Evolutionary conservation across 1,140 invertebrate species (phyloP), one percentile per base, ranked within the genome.

Genomic region (Tigriopus japonicus): DNA sequence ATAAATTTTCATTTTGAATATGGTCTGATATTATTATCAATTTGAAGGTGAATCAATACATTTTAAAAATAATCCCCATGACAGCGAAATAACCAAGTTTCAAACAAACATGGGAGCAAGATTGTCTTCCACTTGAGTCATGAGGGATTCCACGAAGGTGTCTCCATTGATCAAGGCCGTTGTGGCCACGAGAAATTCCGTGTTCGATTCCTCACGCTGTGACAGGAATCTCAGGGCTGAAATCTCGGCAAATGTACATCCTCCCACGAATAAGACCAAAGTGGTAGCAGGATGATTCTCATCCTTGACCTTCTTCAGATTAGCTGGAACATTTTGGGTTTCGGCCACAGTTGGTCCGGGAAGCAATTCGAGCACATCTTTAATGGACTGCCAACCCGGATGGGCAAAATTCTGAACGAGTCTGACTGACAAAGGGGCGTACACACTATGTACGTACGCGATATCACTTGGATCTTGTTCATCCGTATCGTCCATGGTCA

Each of bases 251-350:
- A 85, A 95, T 0, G 93, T 98, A 69, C 91, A 92, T 1, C 94
- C 94, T 12, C 94, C 93, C 19, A 97, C 82, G 69, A 96, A 95
- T 69, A 94, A 90, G 0, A 97, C 87, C 6, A 97, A 70, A n/a
- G 92, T 82, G 0, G 91, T 81, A 67, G 80, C 80, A 0, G 83
- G 78, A 52, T 77, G 77, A 62, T 35, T 28, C 9, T 56, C 60
- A 55, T 60, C 63, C 19, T 63, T 58, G 3, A 14, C 17, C 14
- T 42, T 42, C 17, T 58, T 17, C 42, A 42, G 15, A 41, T 28
- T 19, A 7, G 42, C 17, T n/a, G n/a, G n/a, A 15, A 56, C 24
- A 10, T 19, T 54, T 66, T 78, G 76, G 15, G 71, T 70, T 64
- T 76, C 74, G 55, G 75, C 73, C 35, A 78, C 66, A 43, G 71